Base-by-base conservation (phyloP, 2,113 vertebrate species). In the Halichoeres trimaculatus region DNA sequence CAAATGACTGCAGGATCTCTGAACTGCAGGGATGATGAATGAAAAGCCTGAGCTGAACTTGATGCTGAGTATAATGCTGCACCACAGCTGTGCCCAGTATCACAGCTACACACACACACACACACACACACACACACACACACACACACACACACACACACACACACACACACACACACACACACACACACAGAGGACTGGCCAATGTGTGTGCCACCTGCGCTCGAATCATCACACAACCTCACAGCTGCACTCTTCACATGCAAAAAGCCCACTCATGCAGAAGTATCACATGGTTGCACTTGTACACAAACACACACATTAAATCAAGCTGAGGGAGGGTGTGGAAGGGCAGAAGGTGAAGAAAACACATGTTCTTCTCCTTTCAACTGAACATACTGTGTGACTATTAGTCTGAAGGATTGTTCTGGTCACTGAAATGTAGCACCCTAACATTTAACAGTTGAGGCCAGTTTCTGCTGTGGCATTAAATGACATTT, bases 1-100 rank as follows among this genome's bases (percentile, higher is more conserved):
- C 72, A 79, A 80, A 82, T 60, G 73, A 80, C 80, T 86, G 62
- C 8, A 74, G 55, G 38, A 59, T 79, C 71, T 72, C 70, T 73
- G 67, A 47, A 55, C 78, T 76, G 64, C 36, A 70, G 51, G 71
- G 73, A 82, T 77, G 74, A 84, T 76, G 75, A 70, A 64, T 85
- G 76, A 68, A 75, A 61, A 64, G 69, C 48, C 66, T 26, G 55
- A 76, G 60, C 51, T 80, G 67, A 80, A 84, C 58, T 63, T n/a
- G 17, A 10, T 66, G 48, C 62, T 55, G 70, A 43, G 66, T 78
- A 24, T 51, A 57, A 60, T 69, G 38, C 72, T 51, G 35, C 34
- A 77, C 70, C 70, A 45, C 80, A 79, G 75, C 76, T 84, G 85
- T 47, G 59, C 60, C 48, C 43, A 41, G 35, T 38, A 61, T 64